Percentiles rank a stretch among this genome's conserved stretches.
Evolutionary conservation across 2,113 vertebrate species (phyloP).

Genomic region (Natator depressus): DNA sequence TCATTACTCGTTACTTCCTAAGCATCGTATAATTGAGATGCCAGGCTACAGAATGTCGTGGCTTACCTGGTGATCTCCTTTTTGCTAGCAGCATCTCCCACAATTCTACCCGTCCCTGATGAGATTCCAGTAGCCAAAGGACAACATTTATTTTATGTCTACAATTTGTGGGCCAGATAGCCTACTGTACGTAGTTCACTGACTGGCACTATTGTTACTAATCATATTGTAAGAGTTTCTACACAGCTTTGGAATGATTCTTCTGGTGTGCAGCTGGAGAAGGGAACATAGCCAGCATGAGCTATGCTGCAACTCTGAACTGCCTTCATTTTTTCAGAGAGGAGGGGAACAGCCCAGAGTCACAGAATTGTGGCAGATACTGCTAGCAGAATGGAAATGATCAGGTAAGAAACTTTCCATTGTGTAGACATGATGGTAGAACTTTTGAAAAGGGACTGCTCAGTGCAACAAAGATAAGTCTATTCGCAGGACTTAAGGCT

Average conservation of each 20-base stretch:
- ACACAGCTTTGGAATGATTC: neutral
- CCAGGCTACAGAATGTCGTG: neutral
- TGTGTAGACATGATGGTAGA: neutral
- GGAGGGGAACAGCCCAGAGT: neutral
- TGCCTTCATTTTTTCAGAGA: neutral
- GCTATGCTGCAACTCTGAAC: neutral
- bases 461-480: neutral
- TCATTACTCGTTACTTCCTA: neutral
- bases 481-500: neutral
- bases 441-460: neutral
- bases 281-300: neutral
- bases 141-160: neutral
- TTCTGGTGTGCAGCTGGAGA: neutral
- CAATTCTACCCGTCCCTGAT: neutral
- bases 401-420: neutral
- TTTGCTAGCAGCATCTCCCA: neutral
- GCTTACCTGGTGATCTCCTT: neutral
- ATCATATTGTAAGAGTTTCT: neutral
- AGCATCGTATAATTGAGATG: neutral
- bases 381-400: neutral
- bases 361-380: neutral
- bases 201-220: neutral
- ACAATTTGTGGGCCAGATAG: neutral
- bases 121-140: neutral
- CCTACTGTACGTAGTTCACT: neutral